Evolutionary conservation across 1,140 invertebrate species (phyloP).

Genomic region (Brachionus sp.): DNA sequence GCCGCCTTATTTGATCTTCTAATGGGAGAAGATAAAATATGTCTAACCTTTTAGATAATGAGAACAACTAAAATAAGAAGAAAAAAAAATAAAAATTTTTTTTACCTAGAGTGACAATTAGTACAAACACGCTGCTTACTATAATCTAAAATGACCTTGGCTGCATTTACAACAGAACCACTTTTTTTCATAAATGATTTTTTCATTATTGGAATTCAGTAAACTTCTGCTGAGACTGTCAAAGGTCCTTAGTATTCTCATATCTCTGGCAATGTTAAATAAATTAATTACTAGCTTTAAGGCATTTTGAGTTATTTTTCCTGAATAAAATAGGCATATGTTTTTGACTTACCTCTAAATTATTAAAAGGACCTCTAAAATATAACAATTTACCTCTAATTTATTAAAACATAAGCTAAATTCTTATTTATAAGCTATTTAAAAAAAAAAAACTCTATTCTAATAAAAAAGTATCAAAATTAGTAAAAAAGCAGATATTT

Average conservation of each 20-base stretch:
- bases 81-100: background rate
- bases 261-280: background rate
- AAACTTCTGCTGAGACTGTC: background rate
- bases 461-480: background rate
- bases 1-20: background rate
- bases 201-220: background rate
- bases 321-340: too few relatives aligned
- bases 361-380: too few relatives aligned
- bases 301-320: background rate
- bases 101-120: background rate
- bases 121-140: background rate
- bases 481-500: background rate
- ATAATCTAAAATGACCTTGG: background rate
- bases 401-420: too few relatives aligned
- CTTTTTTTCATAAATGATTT: background rate
- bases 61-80: background rate
- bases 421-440: too few relatives aligned
- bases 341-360: too few relatives aligned
- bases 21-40: background rate
- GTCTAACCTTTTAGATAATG: background rate
- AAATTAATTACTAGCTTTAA: background rate
- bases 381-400: too few relatives aligned
- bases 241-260: background rate
- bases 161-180: background rate
- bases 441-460: background rate